phyloP scores from a whole-genome alignment of 2,113 vertebrate genomes.

The Aix galericulata region DNA sequence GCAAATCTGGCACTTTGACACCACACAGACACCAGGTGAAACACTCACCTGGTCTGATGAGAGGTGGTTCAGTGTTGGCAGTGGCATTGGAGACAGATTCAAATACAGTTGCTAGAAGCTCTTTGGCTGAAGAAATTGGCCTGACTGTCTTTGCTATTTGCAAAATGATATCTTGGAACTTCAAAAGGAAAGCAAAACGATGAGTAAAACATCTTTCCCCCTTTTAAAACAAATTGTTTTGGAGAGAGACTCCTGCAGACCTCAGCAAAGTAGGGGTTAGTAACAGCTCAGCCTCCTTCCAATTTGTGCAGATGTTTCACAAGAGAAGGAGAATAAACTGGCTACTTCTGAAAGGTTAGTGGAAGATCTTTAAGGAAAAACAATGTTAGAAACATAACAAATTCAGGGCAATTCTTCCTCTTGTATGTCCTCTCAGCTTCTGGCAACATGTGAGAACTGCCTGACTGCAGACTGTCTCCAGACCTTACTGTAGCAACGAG shows the following conservation, averaged over 20 bases:
- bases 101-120: conserved; percentile 76
- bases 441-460: neutral
- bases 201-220: neutral
- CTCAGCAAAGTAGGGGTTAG: neutral
- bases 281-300: neutral
- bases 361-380: neutral
- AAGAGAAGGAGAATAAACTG: neutral
- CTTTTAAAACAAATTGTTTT: conserved; percentile 3
- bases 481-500: neutral
- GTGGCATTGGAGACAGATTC: conserved; percentile 41
- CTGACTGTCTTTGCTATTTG: conserved; percentile 57
- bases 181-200: conserved; percentile 2
- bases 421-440: neutral
- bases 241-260: neutral
- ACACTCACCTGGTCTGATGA: conserved; percentile 65
- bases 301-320: neutral
- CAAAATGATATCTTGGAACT: conserved; percentile 77
- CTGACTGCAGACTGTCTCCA: neutral
- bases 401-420: neutral
- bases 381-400: neutral
- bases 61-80: neutral
- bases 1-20: neutral
- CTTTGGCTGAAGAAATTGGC: conserved; percentile 30
- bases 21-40: neutral
- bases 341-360: neutral